Evolutionary conservation across 2,113 vertebrate species (phyloP), one percentile per base, ranked within the genome.

Genomic region (Paradoxurus hermaphroditus): DNA sequence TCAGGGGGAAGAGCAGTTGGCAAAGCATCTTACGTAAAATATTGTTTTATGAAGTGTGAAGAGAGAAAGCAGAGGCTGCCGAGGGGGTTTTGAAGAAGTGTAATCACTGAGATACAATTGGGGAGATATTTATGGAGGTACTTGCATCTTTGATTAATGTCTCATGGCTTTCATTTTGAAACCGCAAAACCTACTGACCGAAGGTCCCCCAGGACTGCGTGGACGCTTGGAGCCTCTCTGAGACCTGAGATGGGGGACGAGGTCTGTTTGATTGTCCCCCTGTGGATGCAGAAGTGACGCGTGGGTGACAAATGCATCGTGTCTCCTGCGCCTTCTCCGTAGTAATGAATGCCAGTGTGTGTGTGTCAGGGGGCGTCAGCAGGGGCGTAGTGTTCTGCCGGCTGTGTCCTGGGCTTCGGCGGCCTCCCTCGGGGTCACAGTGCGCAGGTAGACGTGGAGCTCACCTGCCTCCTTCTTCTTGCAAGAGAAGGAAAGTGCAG

Each of bases 161-260:
- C 63, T 92, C 23, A 5, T 41, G 59, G 12, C 44, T 79, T 91
- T 63, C 56, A 2, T n/a, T 49, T 31, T 44, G 86, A 67, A 90
- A 75, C 90, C 12, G 3, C 15, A 31, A 63, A 31, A 21, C 59
- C 4, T 3, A 25, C 0, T 29, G 87, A 19, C 4, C 15, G 2
- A n/a, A 46, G 13, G 0, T 0, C 39, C 63, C 16, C 5, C 2
- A 53, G 34, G 65, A 0, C 11, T 0, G 1, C 23, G 11, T 31
- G 36, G 11, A 16, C 5, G 21, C 56, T 15, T 0, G 4, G 70
- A 65, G 91, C 23, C 34, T 67, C 7, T 63, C 67, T 39, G 31
- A n/a, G 62, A 51, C 0, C 7, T 15, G 46, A 31, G 49, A 41
- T 78, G 73, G 53, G 53, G 36, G 81, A 79, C 8, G 31, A 7